These are phyloP conservation scores for Sweltsa coloradensis DNA, from an alignment of 1,140 invertebrate species.

Conservation along the genomic window DNA sequence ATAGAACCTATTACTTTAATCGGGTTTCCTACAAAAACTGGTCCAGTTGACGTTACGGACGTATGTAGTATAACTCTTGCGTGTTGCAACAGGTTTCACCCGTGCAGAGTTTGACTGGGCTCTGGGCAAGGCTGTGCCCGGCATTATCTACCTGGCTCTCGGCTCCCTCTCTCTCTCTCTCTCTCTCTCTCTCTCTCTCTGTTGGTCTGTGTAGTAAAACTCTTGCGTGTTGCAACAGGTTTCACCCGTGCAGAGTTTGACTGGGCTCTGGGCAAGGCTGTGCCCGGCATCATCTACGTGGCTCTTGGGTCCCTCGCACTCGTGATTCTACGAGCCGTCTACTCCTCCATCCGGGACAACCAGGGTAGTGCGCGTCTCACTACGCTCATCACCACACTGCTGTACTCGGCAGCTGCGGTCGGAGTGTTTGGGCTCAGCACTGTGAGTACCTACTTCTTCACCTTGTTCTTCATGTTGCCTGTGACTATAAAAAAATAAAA, in stretches of 20 bases:
- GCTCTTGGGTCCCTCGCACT: slow-evolving; percentile 41
- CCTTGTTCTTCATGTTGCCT: no score
- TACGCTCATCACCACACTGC: slow-evolving; percentile 35
- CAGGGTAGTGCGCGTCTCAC: slow-evolving; percentile 39
- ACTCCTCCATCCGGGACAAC: slow-evolving; percentile 30
- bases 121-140: slow-evolving; percentile 28
- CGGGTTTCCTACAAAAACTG: no score
- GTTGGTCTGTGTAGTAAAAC: no score
- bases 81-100: slow-evolving; percentile 42
- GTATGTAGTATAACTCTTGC: slow-evolving; percentile 17
- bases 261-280: slow-evolving; percentile 27
- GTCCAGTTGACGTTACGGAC: no score
- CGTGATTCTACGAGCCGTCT: slow-evolving; percentile 33
- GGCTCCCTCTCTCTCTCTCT: slow-evolving; percentile 39
- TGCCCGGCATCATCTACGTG: slow-evolving; percentile 35
- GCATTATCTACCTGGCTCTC: slow-evolving; percentile 38
- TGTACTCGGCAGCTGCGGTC: slow-evolving; percentile 41
- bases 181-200: no score
- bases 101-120: slow-evolving; percentile 39
- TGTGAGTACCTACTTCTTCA: no score
- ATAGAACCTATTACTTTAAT: no score
- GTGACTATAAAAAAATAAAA: no score
- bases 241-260: slow-evolving; percentile 47
- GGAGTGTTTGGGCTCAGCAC: slow-evolving; percentile 50
- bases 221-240: no score